Conservation (phyloP, 2,888 invertebrate genomes). For the Lasioglossum malachurum region DNA sequence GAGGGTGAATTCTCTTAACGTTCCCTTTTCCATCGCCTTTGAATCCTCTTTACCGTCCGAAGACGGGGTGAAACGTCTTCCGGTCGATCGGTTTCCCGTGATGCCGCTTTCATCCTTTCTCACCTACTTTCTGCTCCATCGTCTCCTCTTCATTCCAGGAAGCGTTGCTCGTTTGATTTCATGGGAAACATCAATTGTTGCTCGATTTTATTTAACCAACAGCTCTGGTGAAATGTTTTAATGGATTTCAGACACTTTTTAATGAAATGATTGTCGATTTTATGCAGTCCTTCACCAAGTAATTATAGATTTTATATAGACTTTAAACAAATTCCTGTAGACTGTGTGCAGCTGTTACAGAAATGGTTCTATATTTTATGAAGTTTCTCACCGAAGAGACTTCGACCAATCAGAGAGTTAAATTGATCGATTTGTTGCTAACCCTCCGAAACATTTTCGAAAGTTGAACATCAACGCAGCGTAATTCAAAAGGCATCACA, state of each 20-base stretch:
- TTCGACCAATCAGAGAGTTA: neutral
- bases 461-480: neutral
- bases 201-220: too few relatives aligned
- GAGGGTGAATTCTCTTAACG: constrained; percentile 65
- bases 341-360: neutral
- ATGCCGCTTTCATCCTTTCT: constrained; percentile 27
- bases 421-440: neutral
- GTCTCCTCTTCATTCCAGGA: neutral
- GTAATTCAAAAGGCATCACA: neutral
- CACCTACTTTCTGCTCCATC: neutral
- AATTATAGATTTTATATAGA: neutral
- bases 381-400: too few relatives aligned
- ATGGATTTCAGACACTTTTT: too few relatives aligned
- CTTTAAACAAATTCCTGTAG: neutral
- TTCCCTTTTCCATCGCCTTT: constrained; percentile 7
- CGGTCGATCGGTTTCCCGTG: constrained; percentile 41
- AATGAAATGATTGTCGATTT: too few relatives aligned
- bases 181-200: neutral
- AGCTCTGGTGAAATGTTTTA: too few relatives aligned
- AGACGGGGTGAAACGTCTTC: constrained; percentile 13
- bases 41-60: constrained; percentile 49
- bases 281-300: neutral
- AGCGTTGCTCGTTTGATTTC: neutral
- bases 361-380: too few relatives aligned
- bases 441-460: neutral